These are phyloP conservation scores for Syngnathoides biaculeatus DNA, from an alignment of 2,113 vertebrate species.

Conservation along the genomic window DNA sequence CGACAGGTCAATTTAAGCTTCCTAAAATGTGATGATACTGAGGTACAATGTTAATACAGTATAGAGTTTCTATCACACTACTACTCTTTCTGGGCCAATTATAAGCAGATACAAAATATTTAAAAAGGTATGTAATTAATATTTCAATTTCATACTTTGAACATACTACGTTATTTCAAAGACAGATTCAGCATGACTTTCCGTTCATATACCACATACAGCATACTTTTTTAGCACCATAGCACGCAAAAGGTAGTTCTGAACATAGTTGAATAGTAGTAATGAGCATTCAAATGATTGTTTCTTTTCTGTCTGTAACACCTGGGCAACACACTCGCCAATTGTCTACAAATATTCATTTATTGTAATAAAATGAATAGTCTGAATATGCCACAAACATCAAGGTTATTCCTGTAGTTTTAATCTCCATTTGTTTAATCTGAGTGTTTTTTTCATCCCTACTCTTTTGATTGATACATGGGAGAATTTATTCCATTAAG, in stretches of 20 bases:
- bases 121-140: background rate
- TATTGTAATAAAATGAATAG: conserved; percentile 16
- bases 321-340: conserved; percentile 2
- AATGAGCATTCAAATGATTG: conserved; percentile 4
- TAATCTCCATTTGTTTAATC: conserved; percentile 17
- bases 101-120: background rate
- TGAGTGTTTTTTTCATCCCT: conserved; percentile 6
- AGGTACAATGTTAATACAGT: background rate
- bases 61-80: background rate
- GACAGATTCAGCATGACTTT: background rate
- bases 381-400: conserved; percentile 3
- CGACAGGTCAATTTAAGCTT: conserved; percentile 1
- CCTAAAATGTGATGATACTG: background rate
- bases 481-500: conserved; percentile 7
- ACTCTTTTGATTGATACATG: conserved; percentile 5
- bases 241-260: conserved; percentile 6
- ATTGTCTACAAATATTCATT: conserved; percentile 7
- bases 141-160: background rate
- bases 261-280: conserved; percentile 1
- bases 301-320: background rate
- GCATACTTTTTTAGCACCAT: background rate
- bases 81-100: background rate
- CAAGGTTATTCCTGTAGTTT: conserved; percentile 11
- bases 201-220: background rate
- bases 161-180: no score